phyloP scores from a whole-genome alignment of 2,797 vertebrate genomes.

The Bryconaethiops microstoma region DNA sequence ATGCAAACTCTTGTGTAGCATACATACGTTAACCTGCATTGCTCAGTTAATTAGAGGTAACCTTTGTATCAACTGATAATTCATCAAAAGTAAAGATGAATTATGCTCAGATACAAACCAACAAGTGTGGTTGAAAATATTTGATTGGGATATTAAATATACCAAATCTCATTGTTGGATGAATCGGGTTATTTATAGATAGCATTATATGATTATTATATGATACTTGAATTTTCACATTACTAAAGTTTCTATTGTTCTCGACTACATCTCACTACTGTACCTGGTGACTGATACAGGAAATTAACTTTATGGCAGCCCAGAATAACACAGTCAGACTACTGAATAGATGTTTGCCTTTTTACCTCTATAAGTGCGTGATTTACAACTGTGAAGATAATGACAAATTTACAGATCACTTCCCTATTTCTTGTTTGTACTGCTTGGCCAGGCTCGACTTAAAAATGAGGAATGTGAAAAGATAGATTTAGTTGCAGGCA shows the following conservation, averaged over 20 bases:
- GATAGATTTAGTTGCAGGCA: not conserved
- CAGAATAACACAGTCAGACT: conserved; percentile 1
- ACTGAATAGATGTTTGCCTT: not conserved
- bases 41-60: not conserved
- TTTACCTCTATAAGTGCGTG: not conserved
- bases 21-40: not conserved
- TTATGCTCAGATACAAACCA: too few species aligned
- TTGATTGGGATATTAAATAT: too few species aligned
- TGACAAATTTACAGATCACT: not conserved
- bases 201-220: too few species aligned
- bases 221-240: too few species aligned
- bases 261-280: not conserved
- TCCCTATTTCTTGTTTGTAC: not conserved
- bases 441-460: not conserved
- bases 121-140: too few species aligned
- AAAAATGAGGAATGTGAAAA: not conserved
- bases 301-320: not conserved
- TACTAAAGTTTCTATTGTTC: too few species aligned
- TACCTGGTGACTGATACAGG: not conserved
- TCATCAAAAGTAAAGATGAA: not conserved
- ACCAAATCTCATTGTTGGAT: too few species aligned
- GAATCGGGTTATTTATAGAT: too few species aligned
- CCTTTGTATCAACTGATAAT: not conserved
- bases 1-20: not conserved
- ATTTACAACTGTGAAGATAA: not conserved